Evolutionary conservation across 1,140 invertebrate genomes (phyloP), one percentile per base, ranked within the genome.

Genomic region (Halictus rubicundus): DNA sequence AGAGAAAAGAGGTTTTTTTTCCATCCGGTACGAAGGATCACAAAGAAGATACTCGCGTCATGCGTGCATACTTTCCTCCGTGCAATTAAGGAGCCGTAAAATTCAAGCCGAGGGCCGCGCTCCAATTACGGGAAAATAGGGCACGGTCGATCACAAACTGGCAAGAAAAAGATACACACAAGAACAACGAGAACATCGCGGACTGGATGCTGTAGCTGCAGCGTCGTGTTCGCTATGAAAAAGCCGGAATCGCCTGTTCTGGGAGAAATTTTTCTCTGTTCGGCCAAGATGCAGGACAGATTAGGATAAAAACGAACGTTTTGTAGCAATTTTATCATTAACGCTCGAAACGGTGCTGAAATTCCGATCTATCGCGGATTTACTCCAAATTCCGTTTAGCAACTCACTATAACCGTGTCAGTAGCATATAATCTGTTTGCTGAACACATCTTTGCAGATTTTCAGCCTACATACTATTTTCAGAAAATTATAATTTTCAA

Each of bases 361-460:
- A 57, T 57, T 57, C 54, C 52, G 52, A 57, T 57, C 19, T 57
- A 57, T 57, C n/a, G 54, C n/a, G 19, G 54, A 57, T 57, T 57
- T 23, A 9, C 21, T 57, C 54, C 21, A n/a, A 21, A n/a, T 57
- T 19, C 16, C 49, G 49, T 16, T 21, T 52, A 52, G 49, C 49
- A 21, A 46, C 49, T 21, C 19, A 2, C 49, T 16, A 7, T 52
- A 19, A 52, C 14, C 16, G 49, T 21, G 19, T 16, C 49, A 16
- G 3, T 21, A 52, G 1, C 6, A 52, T 52, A 42, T 42, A 6
- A 42, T 42, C 10, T 42, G 10, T 42, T 42, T 42, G 10, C 2
- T 9, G 10, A 46, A 3, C 42, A 46, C 10, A 12, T 46, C 12
- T 46, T 10, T 46, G 2, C 21, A 54, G 19, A 54, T 21, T 16